Conservation (phyloP, 2,888 invertebrate species). For the Imbricaverruca yamaguchii region DNA sequence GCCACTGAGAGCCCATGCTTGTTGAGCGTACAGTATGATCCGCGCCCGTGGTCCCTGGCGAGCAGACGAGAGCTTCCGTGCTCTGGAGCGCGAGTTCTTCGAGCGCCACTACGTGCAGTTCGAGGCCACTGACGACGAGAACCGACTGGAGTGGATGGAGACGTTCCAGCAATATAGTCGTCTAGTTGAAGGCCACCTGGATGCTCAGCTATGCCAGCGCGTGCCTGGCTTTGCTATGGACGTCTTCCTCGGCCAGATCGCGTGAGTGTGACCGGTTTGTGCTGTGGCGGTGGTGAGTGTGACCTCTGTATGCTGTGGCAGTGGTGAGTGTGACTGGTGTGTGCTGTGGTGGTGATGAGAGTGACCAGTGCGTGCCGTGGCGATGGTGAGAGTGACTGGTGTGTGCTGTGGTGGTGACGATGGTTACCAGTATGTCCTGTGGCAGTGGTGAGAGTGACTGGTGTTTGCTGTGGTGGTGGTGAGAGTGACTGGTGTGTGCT, state of each 20-base stretch:
- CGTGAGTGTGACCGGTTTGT: neutral
- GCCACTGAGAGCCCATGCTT: no score
- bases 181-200: constrained; percentile 1
- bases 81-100: neutral
- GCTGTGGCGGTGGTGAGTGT: no score
- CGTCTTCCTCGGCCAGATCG: neutral
- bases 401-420: neutral
- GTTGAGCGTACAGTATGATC: no score
- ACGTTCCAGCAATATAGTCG: neutral
- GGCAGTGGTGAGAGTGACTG: no score
- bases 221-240: neutral
- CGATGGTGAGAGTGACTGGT: neutral
- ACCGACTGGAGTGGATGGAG: constrained; percentile 14
- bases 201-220: neutral
- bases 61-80: neutral
- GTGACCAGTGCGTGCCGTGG: no score
- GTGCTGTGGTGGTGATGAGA: no score
- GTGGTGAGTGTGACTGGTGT: no score
- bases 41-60: neutral
- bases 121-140: neutral
- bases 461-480: neutral
- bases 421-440: neutral
- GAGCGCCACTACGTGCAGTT: neutral
- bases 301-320: no score
- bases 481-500: neutral